phyloP scores from a whole-genome alignment of 1,140 invertebrate genomes.

The Aphelenchoides avenae region DNA sequence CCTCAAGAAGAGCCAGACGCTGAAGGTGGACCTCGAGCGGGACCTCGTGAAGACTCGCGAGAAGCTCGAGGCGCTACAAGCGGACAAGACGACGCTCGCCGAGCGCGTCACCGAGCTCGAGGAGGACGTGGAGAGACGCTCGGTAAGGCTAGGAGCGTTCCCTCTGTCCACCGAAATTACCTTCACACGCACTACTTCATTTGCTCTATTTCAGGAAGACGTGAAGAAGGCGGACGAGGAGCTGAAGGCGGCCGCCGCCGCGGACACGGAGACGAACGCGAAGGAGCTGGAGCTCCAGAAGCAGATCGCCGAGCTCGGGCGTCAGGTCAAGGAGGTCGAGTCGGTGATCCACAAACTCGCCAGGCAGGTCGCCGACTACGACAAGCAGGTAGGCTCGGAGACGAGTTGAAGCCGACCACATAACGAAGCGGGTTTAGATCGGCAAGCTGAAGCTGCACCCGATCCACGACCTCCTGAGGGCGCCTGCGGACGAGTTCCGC shows the following conservation, averaged over 20 bases:
- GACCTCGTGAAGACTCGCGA: too few relatives aligned
- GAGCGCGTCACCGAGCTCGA: background rate
- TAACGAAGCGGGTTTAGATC: background rate
- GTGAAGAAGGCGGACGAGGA: slow-evolving; percentile 6
- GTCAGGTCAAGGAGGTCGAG: slow-evolving; percentile 11
- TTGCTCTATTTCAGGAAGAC: slow-evolving; percentile 11
- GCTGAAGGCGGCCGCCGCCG: slow-evolving; percentile 12
- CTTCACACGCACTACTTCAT: too few relatives aligned
- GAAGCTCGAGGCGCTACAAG: background rate
- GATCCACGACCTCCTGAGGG: background rate
- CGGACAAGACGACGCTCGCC: background rate
- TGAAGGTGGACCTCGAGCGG: slow-evolving; percentile 47
- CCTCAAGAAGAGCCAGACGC: slow-evolving; percentile 63
- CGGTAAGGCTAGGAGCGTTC: too few relatives aligned
- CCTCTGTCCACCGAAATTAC: too few relatives aligned
- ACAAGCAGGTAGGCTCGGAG: slow-evolving; percentile 18
- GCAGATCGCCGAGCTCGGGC: slow-evolving; percentile 19
- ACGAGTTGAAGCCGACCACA: slow-evolving; percentile 1
- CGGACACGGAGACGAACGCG: slow-evolving; percentile 12
- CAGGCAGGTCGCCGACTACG: background rate
- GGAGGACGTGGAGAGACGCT: too few relatives aligned
- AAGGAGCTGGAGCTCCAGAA: slow-evolving; percentile 21
- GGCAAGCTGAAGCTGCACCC: background rate
- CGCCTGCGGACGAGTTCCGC: too few relatives aligned
- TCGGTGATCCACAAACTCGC: slow-evolving; percentile 13